A percentile compares a stretch with the other conserved stretches of the same genome.
These are phyloP conservation scores for Calypte anna DNA, from an alignment of 2,113 vertebrate genomes.

Conservation along the genomic window DNA sequence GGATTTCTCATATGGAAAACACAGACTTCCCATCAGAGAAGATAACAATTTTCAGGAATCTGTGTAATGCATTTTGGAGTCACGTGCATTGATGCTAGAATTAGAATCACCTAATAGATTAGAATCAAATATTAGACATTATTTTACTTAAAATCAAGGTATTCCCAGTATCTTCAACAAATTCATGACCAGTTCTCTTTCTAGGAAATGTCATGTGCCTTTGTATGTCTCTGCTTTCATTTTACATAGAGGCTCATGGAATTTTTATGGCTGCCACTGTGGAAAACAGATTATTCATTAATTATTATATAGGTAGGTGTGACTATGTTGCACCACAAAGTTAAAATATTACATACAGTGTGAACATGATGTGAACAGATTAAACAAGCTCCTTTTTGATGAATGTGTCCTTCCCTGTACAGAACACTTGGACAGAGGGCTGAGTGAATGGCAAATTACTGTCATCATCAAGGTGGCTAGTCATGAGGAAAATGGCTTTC, in stretches of 20 bases:
- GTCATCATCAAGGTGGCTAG: slow-evolving; percentile 1
- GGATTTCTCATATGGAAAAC: neutral
- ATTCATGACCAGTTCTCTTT: neutral
- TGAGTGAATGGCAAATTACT: slow-evolving; percentile 2
- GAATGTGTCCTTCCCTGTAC: neutral
- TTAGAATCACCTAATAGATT: neutral
- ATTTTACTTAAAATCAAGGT: neutral
- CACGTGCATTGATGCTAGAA: neutral
- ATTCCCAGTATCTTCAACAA: neutral
- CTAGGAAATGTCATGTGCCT: neutral
- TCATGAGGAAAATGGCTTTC: slow-evolving; percentile 61
- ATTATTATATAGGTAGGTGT: neutral
- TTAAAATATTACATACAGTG: neutral
- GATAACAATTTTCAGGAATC: neutral
- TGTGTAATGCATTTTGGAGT: neutral
- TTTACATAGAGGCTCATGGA: neutral
- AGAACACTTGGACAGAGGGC: slow-evolving; percentile 12
- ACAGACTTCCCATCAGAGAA: neutral
- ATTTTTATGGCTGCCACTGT: neutral
- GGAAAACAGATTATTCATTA: slow-evolving; percentile 6
- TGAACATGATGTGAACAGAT: neutral
- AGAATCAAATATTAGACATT: neutral
- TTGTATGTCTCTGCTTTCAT: neutral
- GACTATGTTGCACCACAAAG: neutral
- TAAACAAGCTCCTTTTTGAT: neutral